Evolutionary conservation across 2,888 invertebrate genomes (phyloP), one percentile per base, ranked within the genome.

Genomic region (Zootermopsis nevadensis): DNA sequence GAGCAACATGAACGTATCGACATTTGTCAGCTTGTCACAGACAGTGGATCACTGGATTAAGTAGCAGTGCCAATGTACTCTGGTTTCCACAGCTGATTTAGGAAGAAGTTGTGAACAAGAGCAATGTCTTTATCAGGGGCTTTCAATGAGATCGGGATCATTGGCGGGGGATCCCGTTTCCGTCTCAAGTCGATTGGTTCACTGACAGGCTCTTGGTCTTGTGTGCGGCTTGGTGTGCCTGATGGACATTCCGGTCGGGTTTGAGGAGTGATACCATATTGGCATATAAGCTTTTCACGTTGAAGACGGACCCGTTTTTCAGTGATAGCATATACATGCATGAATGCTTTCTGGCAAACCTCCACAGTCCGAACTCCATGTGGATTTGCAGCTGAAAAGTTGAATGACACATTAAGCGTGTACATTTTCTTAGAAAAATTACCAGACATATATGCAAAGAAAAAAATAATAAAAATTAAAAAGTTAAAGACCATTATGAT

Each of bases 311-410:
- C 91, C 83, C 91, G 87, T 87, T 92, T 92, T 83, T 91, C 91
- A 72, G 91, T 91, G 86, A 92, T 91, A 72, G 91, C 90, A 87
- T 91, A 91, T 53, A 91, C 90, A 87, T 91, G 91, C 86, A 91
- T 91, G 87, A 91, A 92, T 60, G 92, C 91, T 86, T 91, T 91
- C 86, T 91, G 91, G 86, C 92, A 92, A 55, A 91, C 91, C 86
- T 91, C 91, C 27, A 79, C 79, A 35, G 66, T 66, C 38, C 8
- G n/a, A 24, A 60, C 48, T 66, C 48, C 66, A 66, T 80, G 10
- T 33, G 74, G 72, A 24, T 80, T 83, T 2, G 30, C 24, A 19
- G 74, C 83, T 83, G 42, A 22, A 83, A 76, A 74, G 27, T n/a
- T n/a, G n/a, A n/a, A 48, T 15, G 19, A 19, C 8, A 15, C 19